A percentile compares a stretch with the other conserved stretches of the same genome.
These are phyloP conservation scores for Dysmachus trigonus DNA, from an alignment of 2,888 invertebrate species.

Conservation along the genomic window DNA sequence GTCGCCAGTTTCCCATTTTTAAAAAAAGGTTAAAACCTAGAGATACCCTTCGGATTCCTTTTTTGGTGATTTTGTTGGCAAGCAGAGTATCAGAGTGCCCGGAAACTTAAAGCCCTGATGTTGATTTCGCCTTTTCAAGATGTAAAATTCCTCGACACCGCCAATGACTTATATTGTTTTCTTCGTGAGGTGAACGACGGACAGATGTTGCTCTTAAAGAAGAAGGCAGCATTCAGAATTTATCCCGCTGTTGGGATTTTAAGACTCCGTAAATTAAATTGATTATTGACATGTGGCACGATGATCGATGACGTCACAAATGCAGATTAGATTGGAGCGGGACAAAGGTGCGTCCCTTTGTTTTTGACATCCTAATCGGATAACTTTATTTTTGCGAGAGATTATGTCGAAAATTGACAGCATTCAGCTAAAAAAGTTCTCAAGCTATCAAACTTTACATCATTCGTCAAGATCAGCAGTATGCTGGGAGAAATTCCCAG, in stretches of 20 bases:
- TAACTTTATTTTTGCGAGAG: not conserved
- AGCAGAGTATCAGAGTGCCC: not conserved
- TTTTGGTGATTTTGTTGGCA: not conserved
- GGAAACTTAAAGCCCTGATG: not conserved
- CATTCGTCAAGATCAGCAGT: not conserved
- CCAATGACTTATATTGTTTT: not conserved
- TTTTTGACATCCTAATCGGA: not conserved
- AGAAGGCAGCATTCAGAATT: not conserved
- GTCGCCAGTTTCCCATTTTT: not conserved
- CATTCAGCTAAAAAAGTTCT: not conserved
- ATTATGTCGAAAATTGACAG: not conserved
- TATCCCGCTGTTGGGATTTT: not conserved
- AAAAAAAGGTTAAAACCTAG: not conserved
- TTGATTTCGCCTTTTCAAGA: conserved; percentile 1
- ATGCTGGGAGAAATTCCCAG: not conserved
- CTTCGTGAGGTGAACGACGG: not conserved
- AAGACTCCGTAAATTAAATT: conserved; percentile 15
- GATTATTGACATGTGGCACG: conserved; percentile 28
- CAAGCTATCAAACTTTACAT: not conserved
- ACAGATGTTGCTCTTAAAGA: conserved; percentile 1
- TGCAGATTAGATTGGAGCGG: not conserved
- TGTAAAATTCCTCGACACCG: not conserved
- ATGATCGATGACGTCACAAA: conserved; percentile 9
- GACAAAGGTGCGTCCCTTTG: not conserved
- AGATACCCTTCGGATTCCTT: not conserved